Base-by-base conservation (phyloP, 1,140 invertebrate genomes). In the Lasioglossum baleicum region DNA sequence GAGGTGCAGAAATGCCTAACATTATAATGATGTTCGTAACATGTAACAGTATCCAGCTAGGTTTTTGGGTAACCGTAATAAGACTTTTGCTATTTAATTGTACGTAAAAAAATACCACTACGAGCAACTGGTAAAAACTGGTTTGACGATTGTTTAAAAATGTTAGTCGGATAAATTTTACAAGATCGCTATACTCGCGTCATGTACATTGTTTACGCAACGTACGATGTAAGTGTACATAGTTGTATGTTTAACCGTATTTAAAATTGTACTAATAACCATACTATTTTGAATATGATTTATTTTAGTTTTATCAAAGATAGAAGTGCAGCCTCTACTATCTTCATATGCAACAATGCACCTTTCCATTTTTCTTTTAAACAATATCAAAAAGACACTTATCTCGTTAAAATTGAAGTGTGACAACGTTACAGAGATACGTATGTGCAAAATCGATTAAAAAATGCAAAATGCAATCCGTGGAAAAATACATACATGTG, bases 401-500 rank as follows among this genome's bases (percentile, higher is more conserved):
- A 81, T 76, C 26, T 63, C 15, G 56, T 83, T 77, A 83, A 48
- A 58, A 75, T 68, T 69, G 48, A 68, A 64, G 78, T 84, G 60
- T 73, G n/a, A 66, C 80, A 44, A 65, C 40, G 26, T 85, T 72
- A 70, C 44, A 74, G 44, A 74, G 44, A 60, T 56, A 69, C 75
- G 11, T 70, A 31, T 73, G 71, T 84, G 78, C 67, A 78, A 85
- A 86, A 80, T 75, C 61, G 60, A 63, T 83, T 85, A 78, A 61
- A 86, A 35, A 85, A 73, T 86, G 72, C 83, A 61, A 86, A 85
- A 86, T 86, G 81, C 73, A 83, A 83, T 74, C 56, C 48, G 75
- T 86, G 83, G 64, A 82, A 86, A 86, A 85, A 82, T 86, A 83
- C 76, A 77, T 83, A 61, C 85, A 85, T 61, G 73, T 74, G 56